Conservation (phyloP, 2,888 invertebrate genomes). For the Leptinotarsa juncta region DNA sequence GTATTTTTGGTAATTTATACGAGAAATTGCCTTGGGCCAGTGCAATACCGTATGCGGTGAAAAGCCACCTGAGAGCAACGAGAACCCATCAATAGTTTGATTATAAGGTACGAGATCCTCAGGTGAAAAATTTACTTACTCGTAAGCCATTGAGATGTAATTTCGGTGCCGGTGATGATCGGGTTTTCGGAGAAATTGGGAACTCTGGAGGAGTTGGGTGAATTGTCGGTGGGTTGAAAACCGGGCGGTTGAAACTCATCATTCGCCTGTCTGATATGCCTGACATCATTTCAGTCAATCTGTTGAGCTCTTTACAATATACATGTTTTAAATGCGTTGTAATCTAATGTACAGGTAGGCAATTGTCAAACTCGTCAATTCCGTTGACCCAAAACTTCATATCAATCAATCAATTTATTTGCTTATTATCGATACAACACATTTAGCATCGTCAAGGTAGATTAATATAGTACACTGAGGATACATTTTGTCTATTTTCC, state of each 20-base stretch:
- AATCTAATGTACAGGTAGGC: too few species aligned
- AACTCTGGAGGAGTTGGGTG: conserved; percentile 1
- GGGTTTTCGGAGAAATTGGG: neutral
- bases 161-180: conserved; percentile 8
- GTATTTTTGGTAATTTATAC: conserved; percentile 49
- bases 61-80: conserved; percentile 21
- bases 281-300: neutral
- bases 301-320: neutral
- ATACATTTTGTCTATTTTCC: too few species aligned
- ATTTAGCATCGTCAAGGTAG: too few species aligned
- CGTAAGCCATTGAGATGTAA: neutral
- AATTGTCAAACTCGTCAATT: too few species aligned
- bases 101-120: conserved; percentile 32
- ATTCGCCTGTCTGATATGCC: neutral
- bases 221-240: neutral
- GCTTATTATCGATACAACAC: too few species aligned
- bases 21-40: conserved; percentile 42
- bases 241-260: neutral
- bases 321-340: too few species aligned
- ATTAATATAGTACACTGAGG: too few species aligned
- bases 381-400: too few species aligned
- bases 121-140: conserved; percentile 27
- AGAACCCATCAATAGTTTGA: conserved; percentile 33
- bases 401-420: too few species aligned
- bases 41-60: conserved; percentile 43